Base-by-base conservation (phyloP, 2,888 invertebrate genomes). In the Nipponacmea schrenckii region DNA sequence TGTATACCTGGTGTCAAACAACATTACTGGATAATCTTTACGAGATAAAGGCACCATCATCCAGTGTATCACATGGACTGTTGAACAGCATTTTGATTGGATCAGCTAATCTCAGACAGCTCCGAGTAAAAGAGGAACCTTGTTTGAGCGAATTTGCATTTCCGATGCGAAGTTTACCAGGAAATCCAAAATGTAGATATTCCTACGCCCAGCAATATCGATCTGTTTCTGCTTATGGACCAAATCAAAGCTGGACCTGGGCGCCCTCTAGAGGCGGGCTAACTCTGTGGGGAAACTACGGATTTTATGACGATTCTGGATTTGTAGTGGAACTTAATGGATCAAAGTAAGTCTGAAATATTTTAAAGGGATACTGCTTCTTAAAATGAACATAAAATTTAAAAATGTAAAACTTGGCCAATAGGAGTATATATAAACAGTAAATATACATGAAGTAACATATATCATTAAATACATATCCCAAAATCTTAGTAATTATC, bases 281-380 rank as follows among this genome's bases (percentile, higher is more conserved):
- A 44, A 68, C 65, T 15, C 72, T 79, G 48, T 83, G 77, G 72
- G 84, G 84, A 14, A 73, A 75, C 31, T 76, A 80, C 74, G 81
- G 78, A 24, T 66, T 80, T 46, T 86, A 86, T 75, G 85, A 81
- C 39, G 79, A 81, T 10, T 80, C 80, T 39, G 88, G 87, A 12
- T 85, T 76, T 68, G 69, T 77, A 17, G 65, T 81, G 10, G 70
- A 71, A 64, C 74, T 83, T 1, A 76, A 80, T 50, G 67, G 70
- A 12, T 73, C 79, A 45, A 79, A 81, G 82, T 81, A 74, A 69
- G 67, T 73, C 7, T 17, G 71, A 66, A 56, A 56, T 56, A 10
- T 24, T 20, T 12, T 24, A 20, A 20, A 56, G 56, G 17, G 27
- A n/a, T n/a, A n/a, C n/a, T n/a, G n/a, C n/a, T n/a, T n/a, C n/a